A percentile compares a stretch with the other conserved stretches of the same genome.
Evolutionary conservation across 2,888 invertebrate species (phyloP).

Genomic region (Ormia ochracea): DNA sequence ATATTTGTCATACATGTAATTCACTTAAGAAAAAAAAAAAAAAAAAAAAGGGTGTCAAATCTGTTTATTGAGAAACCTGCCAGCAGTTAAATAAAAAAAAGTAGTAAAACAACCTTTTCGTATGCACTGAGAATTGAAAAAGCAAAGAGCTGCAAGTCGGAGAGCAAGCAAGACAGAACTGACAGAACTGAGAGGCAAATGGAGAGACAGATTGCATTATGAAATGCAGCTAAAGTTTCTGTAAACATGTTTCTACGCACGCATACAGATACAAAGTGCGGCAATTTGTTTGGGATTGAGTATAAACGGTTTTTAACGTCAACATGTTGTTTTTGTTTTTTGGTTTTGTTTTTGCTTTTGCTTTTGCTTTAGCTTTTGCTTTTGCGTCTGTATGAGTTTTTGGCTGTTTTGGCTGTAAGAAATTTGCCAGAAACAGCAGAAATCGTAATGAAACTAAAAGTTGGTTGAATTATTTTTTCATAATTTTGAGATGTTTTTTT

Average conservation of each 20-base stretch:
- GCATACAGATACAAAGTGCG: conserved; percentile 21
- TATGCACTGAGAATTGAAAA: conserved; percentile 4
- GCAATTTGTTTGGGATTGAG: conserved; percentile 42
- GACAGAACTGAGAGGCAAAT: no score
- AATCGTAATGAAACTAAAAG: conserved; percentile 60
- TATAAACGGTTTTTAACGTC: conserved; percentile 42
- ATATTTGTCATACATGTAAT: conserved; percentile 53
- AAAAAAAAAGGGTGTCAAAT: conserved; percentile 56
- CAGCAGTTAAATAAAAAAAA: conserved; percentile 42
- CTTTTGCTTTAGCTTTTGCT: no score
- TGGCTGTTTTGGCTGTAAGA: conserved; percentile 44
- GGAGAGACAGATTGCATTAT: not conserved
- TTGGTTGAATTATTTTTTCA: conserved; percentile 40
- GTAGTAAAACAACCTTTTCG: conserved; percentile 52
- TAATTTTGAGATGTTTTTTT: conserved; percentile 50
- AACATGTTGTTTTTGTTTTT: no score
- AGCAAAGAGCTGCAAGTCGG: not conserved
- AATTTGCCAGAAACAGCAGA: conserved; percentile 55
- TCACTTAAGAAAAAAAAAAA: conserved; percentile 25
- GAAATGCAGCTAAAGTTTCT: conserved; percentile 41
- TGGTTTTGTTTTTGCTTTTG: no score
- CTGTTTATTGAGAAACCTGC: conserved; percentile 59
- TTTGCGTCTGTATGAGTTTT: conserved; percentile 8
- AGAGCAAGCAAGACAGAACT: not conserved
- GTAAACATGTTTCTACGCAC: conserved; percentile 49